Base-by-base conservation (phyloP, 2,888 invertebrate genomes). In the Phrixothrix hirtus region DNA sequence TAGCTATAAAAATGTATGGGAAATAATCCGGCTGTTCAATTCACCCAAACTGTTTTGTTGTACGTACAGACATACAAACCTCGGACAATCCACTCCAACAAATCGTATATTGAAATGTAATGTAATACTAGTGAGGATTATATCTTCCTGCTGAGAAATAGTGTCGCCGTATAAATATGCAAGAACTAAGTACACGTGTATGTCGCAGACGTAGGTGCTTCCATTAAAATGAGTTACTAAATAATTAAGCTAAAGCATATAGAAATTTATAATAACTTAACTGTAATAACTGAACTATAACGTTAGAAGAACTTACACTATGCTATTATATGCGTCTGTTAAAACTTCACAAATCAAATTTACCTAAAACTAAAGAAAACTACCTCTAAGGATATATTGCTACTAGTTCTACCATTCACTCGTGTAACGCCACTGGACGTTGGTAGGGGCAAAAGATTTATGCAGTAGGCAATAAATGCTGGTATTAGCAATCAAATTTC, bases 391-490 rank as follows among this genome's bases (percentile, higher is more conserved):
- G n/a, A n/a, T n/a, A n/a, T n/a, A n/a, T n/a, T n/a, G n/a, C n/a
- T n/a, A n/a, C n/a, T n/a, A n/a, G n/a, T n/a, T n/a, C 12, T 26
- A 11, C 12, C 14, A 25, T 37, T 25, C 10, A 37, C 21, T 34
- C 14, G 37, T 43, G 46, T 37, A 27, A 42, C 54, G 50, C 53
- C 57, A 54, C 52, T 52, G 56, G 34, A 26, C 14, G 34, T 13
- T 45, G 35, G 39, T 35, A 55, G 48, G 60, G 66, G 60, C 62
- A 58, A 45, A 62, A 70, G 70, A 69, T 70, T 70, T 70, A 70
- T 71, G 66, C 68, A 67, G 63, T 63, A 61, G 64, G 69, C 70
- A 69, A 69, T 71, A 71, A 70, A 71, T 67, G 71, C 62, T 62
- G 63, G 66, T 70, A 70, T 70, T 69, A 69, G 70, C 70, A 68